Evolutionary conservation across 2,888 invertebrate species (phyloP).

Genomic region (Drosophila ezoana): DNA sequence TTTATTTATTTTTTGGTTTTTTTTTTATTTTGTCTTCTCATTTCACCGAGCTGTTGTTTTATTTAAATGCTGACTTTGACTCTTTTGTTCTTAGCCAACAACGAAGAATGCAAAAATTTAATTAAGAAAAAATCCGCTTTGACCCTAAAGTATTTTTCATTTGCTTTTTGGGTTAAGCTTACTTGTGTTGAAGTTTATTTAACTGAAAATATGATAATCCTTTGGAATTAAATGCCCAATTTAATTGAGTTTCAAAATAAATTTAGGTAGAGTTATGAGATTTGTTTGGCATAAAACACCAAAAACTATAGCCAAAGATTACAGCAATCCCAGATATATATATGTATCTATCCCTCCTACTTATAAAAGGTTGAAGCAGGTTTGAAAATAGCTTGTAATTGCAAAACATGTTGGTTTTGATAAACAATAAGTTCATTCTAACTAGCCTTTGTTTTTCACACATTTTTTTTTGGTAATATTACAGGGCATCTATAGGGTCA

Average conservation of each 20-base stretch:
- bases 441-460: too few species aligned
- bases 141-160: not conserved
- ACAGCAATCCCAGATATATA: too few species aligned
- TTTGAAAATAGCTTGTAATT: not conserved
- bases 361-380: too few species aligned
- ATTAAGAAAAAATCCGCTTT: slow-evolving; percentile 27
- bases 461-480: not conserved
- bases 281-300: not conserved
- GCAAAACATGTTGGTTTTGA: too few species aligned
- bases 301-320: too few species aligned
- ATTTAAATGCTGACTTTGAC: slow-evolving; percentile 29
- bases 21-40: slow-evolving; percentile 7
- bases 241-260: not conserved
- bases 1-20: not conserved
- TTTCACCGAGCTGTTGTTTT: slow-evolving; percentile 16
- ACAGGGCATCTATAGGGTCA: slow-evolving; percentile 16
- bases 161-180: not conserved
- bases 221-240: slow-evolving; percentile 9
- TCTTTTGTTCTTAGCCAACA: slow-evolving; percentile 30
- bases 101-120: slow-evolving; percentile 38
- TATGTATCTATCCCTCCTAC: too few species aligned
- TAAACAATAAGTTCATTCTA: too few species aligned
- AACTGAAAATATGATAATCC: slow-evolving; percentile 8
- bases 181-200: not conserved
- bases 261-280: not conserved